phyloP scores from a whole-genome alignment of 1,140 invertebrate genomes.

The Lucilia cuprina region DNA sequence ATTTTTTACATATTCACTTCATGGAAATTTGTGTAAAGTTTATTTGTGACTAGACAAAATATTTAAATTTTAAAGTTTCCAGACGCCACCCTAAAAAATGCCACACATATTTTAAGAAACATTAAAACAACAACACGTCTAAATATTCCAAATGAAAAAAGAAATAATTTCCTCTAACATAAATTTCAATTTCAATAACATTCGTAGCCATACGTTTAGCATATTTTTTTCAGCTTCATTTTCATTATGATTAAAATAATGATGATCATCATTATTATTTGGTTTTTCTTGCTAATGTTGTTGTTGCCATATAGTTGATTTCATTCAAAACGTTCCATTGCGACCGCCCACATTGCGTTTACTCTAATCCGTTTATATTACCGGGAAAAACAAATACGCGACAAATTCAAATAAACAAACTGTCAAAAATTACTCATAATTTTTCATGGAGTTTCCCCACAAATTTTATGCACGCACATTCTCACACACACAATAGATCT shows the following conservation, averaged over 20 bases:
- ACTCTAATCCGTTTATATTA: slow-evolving; percentile 35
- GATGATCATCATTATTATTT: neutral
- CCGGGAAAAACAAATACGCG: slow-evolving; percentile 37
- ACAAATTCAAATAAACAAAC: slow-evolving; percentile 42
- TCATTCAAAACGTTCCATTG: neutral
- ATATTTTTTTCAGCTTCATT: neutral
- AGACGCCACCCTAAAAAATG: slow-evolving; percentile 27
- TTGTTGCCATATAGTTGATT: neutral
- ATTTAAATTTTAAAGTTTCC: neutral
- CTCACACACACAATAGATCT: too few relatives aligned
- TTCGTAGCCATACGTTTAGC: slow-evolving; percentile 25
- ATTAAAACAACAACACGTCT: neutral
- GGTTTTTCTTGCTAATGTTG: neutral
- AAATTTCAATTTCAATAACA: neutral
- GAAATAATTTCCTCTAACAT: slow-evolving; percentile 16
- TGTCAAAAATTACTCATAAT: slow-evolving; percentile 42
- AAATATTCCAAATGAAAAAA: neutral
- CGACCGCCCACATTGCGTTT: slow-evolving; percentile 38
- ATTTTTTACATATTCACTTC: neutral
- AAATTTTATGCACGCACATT: neutral
- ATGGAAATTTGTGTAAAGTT: neutral
- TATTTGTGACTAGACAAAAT: neutral
- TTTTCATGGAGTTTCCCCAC: slow-evolving; percentile 27
- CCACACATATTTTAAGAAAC: neutral
- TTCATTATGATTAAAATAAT: neutral